phyloP scores from a whole-genome alignment of 2,113 vertebrate species.

The Leucosticte australis region DNA sequence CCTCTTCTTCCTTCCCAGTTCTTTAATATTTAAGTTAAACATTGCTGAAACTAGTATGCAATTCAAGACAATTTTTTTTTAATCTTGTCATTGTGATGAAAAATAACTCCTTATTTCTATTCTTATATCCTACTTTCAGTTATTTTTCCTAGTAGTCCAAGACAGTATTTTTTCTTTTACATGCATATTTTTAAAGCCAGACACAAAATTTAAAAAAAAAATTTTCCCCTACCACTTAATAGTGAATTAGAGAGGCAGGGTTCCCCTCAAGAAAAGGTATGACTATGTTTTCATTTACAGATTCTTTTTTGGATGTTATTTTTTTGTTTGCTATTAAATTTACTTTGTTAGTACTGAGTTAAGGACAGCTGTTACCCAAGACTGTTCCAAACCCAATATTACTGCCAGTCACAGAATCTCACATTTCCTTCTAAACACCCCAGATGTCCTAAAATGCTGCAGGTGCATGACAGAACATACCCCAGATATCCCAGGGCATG shows the following conservation, averaged over 20 bases:
- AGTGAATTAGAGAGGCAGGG: not conserved
- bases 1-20: not conserved
- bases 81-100: not conserved
- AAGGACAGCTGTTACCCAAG: not conserved
- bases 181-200: not conserved
- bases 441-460: not conserved
- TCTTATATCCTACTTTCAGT: not conserved
- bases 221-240: not conserved
- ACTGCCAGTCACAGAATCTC: not conserved
- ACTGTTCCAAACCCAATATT: not conserved
- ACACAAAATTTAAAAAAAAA: not conserved
- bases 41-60: not conserved
- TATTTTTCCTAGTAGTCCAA: not conserved
- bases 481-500: not conserved
- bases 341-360: not conserved
- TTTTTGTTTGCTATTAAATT: not conserved
- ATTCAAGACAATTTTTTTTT: not conserved
- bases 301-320: not conserved
- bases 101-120: not conserved
- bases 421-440: not conserved
- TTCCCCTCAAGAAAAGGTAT: not conserved
- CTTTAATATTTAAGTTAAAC: not conserved
- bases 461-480: not conserved
- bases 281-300: not conserved
- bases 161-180: not conserved